Base-by-base conservation (phyloP, 2,888 invertebrate genomes). In the Nomada hirtipes region DNA sequence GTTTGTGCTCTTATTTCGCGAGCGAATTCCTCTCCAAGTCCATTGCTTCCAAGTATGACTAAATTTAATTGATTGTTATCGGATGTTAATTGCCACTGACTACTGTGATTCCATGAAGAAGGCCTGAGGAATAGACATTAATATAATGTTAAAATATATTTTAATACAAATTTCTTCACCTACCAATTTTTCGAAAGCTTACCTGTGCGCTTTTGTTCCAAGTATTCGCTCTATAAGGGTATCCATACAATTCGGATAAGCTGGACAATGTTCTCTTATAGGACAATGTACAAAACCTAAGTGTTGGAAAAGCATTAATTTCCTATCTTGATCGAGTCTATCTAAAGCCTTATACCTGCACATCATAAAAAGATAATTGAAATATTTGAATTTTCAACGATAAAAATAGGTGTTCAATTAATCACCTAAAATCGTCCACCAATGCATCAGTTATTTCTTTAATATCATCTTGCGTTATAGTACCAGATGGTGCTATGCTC, bases 201-300 rank as follows among this genome's bases (percentile, higher is more conserved):
- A 95, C 95, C 95, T 95, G 91, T 96, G 96, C 65, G 96, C 96
- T 94, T 96, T 96, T 57, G 96, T 95, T 82, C 95, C 95, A 87
- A 97, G 94, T 90, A 96, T 95, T 90, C 96, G 95, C 93, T 97
- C 97, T 88, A 97, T 96, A 69, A 97, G 94, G 79, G 96, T 96
- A 92, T 97, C 97, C 95, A 97, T 96, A 91, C 97, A 97, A 92
- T 97, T 97, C 67, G 97, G 96, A 91, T 96, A 97, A 63, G 98
- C 98, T 18, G 98, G 98, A 93, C 99, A 99, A 93, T 98, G 98
- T 94, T 98, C 98, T 73, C 97, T 95, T 94, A 98, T 98, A 18
- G 99, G 98, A 93, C 98, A 98, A 94, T 99, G 98, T 75, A 99
- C 97, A 94, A 99, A 99, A 78, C 98, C 98, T 60, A 99, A 95